Evolutionary conservation across 2,888 invertebrate species (phyloP).

Genomic region (Lasioglossum marginatum): DNA sequence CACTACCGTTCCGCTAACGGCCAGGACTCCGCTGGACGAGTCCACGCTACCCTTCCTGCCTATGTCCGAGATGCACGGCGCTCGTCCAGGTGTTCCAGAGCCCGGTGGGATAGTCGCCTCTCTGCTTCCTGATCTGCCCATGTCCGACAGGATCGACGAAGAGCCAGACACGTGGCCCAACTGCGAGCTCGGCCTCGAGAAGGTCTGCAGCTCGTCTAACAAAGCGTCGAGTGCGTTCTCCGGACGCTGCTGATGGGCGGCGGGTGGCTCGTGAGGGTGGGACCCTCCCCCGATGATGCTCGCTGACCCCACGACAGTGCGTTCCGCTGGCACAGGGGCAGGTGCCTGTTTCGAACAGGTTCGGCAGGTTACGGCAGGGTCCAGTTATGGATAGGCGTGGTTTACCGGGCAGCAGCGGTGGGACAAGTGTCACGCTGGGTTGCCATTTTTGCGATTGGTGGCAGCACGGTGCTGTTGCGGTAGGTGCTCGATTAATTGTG

Average conservation of each 20-base stretch:
- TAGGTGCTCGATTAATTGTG: background rate
- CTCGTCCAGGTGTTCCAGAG: constrained; percentile 29
- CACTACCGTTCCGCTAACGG: constrained; percentile 80
- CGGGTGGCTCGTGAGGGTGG: constrained; percentile 86
- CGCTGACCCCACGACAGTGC: constrained; percentile 87
- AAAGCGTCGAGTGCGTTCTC: constrained; percentile 99
- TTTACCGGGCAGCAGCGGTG: background rate
- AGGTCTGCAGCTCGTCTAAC: constrained; percentile 96
- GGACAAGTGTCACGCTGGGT: constrained; percentile 7
- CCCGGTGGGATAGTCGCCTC: constrained; percentile 68
- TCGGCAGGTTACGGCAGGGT: constrained; percentile 24
- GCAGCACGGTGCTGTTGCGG: background rate
- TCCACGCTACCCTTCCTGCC: constrained; percentile 86
- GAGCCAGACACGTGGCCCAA: constrained; percentile 72
- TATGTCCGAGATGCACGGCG: constrained; percentile 86
- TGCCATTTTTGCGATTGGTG: background rate
- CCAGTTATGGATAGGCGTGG: background rate
- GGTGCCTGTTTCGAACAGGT: constrained; percentile 80
- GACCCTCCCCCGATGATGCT: constrained; percentile 87
- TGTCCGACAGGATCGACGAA: constrained; percentile 79
- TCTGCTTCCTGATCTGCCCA: constrained; percentile 85
- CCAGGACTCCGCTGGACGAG: constrained; percentile 80
- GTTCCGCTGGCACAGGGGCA: constrained; percentile 87
- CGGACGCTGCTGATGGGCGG: constrained; percentile 89
- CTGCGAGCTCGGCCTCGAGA: constrained; percentile 89